Percentiles rank a stretch among this genome's conserved stretches.
Conservation (phyloP, 2,113 vertebrate genomes). For the Cathartes aura region DNA sequence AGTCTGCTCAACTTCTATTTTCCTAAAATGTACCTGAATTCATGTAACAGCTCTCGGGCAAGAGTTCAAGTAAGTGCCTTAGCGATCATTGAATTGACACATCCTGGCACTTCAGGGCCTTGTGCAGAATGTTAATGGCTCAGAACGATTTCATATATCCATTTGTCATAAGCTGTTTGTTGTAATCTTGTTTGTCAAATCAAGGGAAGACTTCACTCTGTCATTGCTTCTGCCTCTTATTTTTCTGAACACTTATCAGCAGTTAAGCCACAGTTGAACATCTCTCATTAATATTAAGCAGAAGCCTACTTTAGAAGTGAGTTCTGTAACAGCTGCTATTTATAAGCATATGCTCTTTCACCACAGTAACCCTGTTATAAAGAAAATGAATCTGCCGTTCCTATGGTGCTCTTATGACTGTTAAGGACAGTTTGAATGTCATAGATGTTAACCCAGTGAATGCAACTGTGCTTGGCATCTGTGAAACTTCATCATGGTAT, state of each 20-base stretch:
- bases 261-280: background rate
- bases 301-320: conserved; percentile 9
- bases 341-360: conserved; percentile 51
- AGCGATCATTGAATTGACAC: background rate
- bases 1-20: background rate
- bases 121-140: conserved; percentile 3
- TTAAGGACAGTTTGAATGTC: conserved; percentile 61
- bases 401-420: conserved; percentile 57
- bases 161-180: background rate
- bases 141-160: background rate
- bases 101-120: conserved; percentile 18
- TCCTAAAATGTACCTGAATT: background rate
- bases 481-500: background rate
- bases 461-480: background rate
- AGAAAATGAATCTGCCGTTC: conserved; percentile 14
- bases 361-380: conserved; percentile 9
- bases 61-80: conserved; percentile 75
- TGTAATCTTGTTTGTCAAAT: background rate
- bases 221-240: conserved; percentile 4
- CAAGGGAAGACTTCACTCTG: background rate
- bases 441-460: conserved; percentile 21
- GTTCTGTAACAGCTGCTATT: conserved; percentile 33
- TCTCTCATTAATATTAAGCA: conserved; percentile 49
- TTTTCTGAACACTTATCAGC: background rate
- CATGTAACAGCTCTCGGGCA: background rate